Percentiles rank a stretch among this genome's conserved stretches.
phyloP scores from a whole-genome alignment of 2,113 vertebrate species.

The Pycnonotus jocosus region DNA sequence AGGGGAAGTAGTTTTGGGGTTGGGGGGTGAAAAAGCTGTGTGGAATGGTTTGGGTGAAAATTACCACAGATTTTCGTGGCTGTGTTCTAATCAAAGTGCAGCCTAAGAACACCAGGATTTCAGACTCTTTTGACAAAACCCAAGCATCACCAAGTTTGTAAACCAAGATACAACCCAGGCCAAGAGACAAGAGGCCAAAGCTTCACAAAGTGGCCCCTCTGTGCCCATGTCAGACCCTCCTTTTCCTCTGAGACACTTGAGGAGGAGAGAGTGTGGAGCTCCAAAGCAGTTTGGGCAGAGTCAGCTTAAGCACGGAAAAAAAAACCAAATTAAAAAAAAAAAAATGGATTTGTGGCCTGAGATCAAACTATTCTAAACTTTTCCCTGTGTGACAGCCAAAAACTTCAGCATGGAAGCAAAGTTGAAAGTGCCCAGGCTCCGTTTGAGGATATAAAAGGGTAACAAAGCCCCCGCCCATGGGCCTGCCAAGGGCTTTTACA shows the following conservation, averaged over 20 bases:
- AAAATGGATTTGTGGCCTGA: background rate
- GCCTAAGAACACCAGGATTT: background rate
- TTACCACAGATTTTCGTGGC: background rate
- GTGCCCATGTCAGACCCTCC: background rate
- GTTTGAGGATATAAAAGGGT: background rate
- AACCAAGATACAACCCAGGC: background rate
- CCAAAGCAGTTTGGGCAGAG: background rate
- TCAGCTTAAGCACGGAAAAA: background rate
- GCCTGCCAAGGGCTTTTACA: background rate
- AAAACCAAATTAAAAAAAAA: background rate
- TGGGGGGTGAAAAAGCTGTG: background rate
- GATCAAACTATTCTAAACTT: background rate
- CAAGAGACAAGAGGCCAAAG: background rate
- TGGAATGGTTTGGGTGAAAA: background rate
- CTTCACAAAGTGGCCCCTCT: background rate
- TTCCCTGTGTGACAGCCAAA: background rate
- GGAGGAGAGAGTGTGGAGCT: background rate
- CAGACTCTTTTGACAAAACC: background rate
- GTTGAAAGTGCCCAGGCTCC: background rate
- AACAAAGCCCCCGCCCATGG: fast-evolving
- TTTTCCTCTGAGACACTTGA: background rate
- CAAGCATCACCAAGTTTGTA: background rate
- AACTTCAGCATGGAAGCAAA: background rate
- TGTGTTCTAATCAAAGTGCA: background rate
- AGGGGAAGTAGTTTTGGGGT: background rate